phyloP scores from a whole-genome alignment of 1,140 invertebrate genomes.

The Apis florea region DNA sequence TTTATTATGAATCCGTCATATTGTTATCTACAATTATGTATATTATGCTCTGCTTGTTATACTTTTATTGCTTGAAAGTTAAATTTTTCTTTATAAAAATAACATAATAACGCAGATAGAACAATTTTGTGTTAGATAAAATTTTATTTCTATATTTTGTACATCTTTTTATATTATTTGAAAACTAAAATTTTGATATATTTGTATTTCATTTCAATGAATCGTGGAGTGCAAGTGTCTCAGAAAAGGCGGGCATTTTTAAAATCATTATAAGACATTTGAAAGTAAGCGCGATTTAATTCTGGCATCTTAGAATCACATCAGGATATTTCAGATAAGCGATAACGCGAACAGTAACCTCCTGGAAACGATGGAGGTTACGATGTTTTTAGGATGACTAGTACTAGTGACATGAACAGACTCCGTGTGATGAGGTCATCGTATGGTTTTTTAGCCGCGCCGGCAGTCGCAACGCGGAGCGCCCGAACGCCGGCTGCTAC shows the following conservation, averaged over 20 bases:
- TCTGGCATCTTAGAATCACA: not conserved
- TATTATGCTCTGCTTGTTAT: not conserved
- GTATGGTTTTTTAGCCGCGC: conserved; percentile 73
- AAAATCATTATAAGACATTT: not conserved
- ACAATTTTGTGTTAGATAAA: not conserved
- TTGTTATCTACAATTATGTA: not conserved
- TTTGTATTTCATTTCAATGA: too few relatives aligned
- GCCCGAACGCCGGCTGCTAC: conserved; percentile 69
- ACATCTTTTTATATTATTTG: too few relatives aligned
- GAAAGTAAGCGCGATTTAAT: not conserved
- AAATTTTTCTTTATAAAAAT: too few relatives aligned
- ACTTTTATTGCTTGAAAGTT: not conserved
- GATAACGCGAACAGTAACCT: conserved; percentile 41
- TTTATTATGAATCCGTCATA: not conserved
- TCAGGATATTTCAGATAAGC: conserved; percentile 18
- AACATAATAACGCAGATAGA: not conserved
- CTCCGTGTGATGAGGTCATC: conserved; percentile 75
- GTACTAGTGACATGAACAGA: conserved; percentile 69
- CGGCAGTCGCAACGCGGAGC: conserved; percentile 72
- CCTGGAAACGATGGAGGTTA: conserved; percentile 35
- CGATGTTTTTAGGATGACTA: conserved; percentile 74
- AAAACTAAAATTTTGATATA: not conserved
- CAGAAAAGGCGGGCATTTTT: conserved; percentile 13
- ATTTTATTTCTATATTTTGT: too few relatives aligned
- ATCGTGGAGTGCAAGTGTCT: not conserved